Base-by-base conservation (phyloP, 2,113 vertebrate species). In the Centropristis striata region DNA sequence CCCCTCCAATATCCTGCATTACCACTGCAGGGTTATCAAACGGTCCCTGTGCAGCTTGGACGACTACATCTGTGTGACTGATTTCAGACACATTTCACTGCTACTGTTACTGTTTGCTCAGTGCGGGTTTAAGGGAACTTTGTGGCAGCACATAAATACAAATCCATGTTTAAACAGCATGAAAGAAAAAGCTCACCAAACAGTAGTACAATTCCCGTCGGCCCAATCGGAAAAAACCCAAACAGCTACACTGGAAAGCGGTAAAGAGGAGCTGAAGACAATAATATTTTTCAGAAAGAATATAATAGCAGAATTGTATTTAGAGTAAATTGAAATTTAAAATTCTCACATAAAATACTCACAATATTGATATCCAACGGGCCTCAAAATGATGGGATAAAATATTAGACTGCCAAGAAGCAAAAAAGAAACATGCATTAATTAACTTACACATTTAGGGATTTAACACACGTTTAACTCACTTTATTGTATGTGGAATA, bases 21-120 rank as follows among this genome's bases (percentile, higher is more conserved):
- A 73, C 75, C 53, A 71, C 86, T 67, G 85, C 90, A 68, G 85
- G 85, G 85, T 87, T 86, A 90, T 89, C 88, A 84, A 32, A 44
- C 81, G 32, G 80, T 59, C 53, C 42, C 73, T 2, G 63, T 78
- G 85, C 82, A 86, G 84, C 81, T 71, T 77, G 69, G 75, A 73
- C 69, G 9, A 27, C 77, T 15, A 14, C 75, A 21, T 71, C 42
- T 55, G 70, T 49, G 79, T 70, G 67, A 78, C 80, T 55, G 70
- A 81, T 78, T 75, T 54, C 66, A 50, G 49, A 73, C 63, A 47
- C 80, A 71, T 77, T 27, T 78, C 44, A 53, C 4, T 7, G 23
- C 28, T 13, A 1, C 76, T 27, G 14, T n/a, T 25, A 12, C 37
- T 27, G 75, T 61, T 71, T 28, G 39, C 69, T 66, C n/a, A 0